Evolutionary conservation across 2,797 vertebrate genomes (phyloP).

Genomic region (Tamandua tetradactyla): DNA sequence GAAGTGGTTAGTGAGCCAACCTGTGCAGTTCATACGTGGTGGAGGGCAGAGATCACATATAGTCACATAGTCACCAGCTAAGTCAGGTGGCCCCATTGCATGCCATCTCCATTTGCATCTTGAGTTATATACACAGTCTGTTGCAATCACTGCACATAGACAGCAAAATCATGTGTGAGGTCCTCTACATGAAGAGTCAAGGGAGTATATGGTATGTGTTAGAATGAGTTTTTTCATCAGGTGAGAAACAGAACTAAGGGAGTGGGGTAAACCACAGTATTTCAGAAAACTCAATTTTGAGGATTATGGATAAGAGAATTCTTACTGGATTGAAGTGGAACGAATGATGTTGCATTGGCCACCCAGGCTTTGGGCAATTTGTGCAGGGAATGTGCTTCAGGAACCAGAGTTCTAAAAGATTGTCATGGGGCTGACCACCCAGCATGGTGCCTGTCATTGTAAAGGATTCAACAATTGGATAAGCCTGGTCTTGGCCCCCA

Average conservation of each 20-base stretch:
- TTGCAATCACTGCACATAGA: not conserved
- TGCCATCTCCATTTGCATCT: not conserved
- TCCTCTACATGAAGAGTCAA: not conserved
- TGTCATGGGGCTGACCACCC: not conserved
- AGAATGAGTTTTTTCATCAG: not conserved
- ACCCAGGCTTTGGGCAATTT: not conserved
- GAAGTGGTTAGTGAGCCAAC: not conserved
- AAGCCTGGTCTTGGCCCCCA: not conserved
- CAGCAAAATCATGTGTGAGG: not conserved
- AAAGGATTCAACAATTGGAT: not conserved
- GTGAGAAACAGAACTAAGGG: not conserved
- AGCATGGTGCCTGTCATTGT: not conserved
- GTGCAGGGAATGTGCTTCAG: not conserved
- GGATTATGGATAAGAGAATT: not conserved
- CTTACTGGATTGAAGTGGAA: not conserved
- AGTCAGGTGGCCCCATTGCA: not conserved
- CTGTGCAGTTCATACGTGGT: not conserved
- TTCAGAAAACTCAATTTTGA: conserved; percentile 8
- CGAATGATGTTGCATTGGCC: not conserved
- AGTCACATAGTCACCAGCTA: not conserved
- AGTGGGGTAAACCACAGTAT: not conserved
- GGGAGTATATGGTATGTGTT: not conserved
- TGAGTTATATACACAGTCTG: not conserved
- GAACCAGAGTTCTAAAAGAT: not conserved
- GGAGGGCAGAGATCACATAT: not conserved